These are phyloP conservation scores for Plebejus melissa DNA, from an alignment of 2,888 invertebrate genomes.

Conservation along the genomic window DNA sequence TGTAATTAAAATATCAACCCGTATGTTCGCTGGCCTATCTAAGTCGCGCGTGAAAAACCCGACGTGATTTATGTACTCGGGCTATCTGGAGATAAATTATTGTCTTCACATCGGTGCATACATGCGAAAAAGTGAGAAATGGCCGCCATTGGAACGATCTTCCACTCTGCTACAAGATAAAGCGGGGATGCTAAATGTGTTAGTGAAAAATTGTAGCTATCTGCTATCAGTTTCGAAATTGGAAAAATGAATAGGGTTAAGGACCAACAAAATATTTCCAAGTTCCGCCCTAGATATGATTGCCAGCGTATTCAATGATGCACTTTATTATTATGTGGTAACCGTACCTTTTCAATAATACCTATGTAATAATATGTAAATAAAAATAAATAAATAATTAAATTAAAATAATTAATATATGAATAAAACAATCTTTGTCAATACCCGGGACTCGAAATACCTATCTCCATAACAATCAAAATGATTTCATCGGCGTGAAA, in stretches of 20 bases:
- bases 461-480: too few species aligned
- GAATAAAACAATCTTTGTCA: too few species aligned
- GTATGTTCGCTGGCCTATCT: conserved; percentile 43
- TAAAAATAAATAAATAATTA: too few species aligned
- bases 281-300: too few species aligned
- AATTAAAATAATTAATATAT: too few species aligned
- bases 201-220: conserved; percentile 32
- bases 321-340: too few species aligned
- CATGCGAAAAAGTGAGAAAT: conserved; percentile 61
- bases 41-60: conserved; percentile 55
- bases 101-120: conserved; percentile 56
- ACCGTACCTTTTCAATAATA: too few species aligned
- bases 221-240: conserved; percentile 7
- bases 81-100: conserved; percentile 67
- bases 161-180: conserved; percentile 31
- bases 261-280: background rate
- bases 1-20: conserved; percentile 31
- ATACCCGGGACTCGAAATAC: too few species aligned
- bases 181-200: conserved; percentile 29
- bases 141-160: conserved; percentile 34
- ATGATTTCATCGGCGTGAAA: too few species aligned
- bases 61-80: conserved; percentile 63
- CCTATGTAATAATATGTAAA: too few species aligned
- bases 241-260: background rate
- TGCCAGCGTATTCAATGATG: background rate